phyloP scores from a whole-genome alignment of 2,888 invertebrate species.

The Ichneumoninae sp. region DNA sequence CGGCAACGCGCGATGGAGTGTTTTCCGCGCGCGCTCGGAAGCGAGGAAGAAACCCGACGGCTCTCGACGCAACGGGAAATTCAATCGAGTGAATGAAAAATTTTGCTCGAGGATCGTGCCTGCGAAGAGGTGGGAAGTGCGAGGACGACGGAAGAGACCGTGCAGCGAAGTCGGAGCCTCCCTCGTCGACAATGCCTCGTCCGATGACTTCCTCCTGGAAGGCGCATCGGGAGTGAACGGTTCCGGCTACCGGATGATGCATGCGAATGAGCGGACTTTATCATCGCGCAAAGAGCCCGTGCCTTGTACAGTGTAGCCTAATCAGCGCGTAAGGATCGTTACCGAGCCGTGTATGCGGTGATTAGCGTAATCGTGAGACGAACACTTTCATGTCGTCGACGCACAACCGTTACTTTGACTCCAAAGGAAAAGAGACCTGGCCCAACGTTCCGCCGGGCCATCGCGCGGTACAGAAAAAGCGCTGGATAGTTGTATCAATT shows the following conservation, averaged over 20 bases:
- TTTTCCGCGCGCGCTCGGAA: background rate
- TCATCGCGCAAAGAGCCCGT: constrained; percentile 44
- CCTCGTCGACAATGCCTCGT: constrained; percentile 57
- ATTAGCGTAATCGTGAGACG: background rate
- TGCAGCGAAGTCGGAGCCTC: constrained; percentile 14
- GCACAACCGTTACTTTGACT: background rate
- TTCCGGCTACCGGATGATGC: constrained; percentile 61
- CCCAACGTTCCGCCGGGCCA: background rate
- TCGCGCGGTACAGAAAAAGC: background rate
- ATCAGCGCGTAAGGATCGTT: constrained; percentile 8
- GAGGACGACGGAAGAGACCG: background rate
- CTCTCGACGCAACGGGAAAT: constrained; percentile 46
- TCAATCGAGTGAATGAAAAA: constrained; percentile 38
- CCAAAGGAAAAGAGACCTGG: background rate
- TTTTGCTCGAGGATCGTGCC: background rate
- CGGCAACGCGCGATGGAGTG: background rate
- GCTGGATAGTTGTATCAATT: background rate
- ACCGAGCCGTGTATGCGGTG: background rate
- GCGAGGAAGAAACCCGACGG: constrained; percentile 14
- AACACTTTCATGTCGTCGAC: background rate
- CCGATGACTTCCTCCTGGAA: constrained; percentile 56
- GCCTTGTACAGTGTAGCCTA: constrained; percentile 17
- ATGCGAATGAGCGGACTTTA: constrained; percentile 46
- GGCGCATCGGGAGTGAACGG: constrained; percentile 26
- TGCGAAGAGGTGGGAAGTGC: constrained; percentile 9